Base-by-base conservation (phyloP, 2,113 vertebrate species). In the Cacatua alba region DNA sequence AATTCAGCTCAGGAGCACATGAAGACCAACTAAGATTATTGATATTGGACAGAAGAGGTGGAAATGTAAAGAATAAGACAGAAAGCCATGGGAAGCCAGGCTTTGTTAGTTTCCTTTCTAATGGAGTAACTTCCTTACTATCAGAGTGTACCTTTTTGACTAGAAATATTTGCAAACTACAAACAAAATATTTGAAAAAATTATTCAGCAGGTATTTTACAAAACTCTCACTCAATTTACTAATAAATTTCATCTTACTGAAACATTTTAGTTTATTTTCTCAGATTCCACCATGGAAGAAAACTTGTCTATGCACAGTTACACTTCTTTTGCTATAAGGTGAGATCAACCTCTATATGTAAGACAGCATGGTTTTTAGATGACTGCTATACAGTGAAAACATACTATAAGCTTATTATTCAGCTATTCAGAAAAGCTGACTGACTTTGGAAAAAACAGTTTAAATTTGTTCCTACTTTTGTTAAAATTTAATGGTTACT, bases 281-380 rank as follows among this genome's bases (percentile, higher is more conserved):
- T 71, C 18, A 7, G 23, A 35, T 87, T 75, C 25, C 79, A 13
- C 25, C 29, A 51, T 35, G 64, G 8, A 91, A 84, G 19, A 92
- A 89, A 91, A 59, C 6, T n/a, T 49, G 3, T 19, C 24, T 75
- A 6, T 70, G 7, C 8, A 48, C 17, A 76, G 28, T 21, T 18
- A 59, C 1, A 11, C 2, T 57, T 90, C 8, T 11, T 17, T 62
- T 41, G 17, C 31, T 64, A 13, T 46, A 17, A 93, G 15, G 25
- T n/a, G 15, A 69, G 14, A 67, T 18, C 37, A 67, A 65, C 5
- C 72, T 90, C 44, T 53, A 9, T 12, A 5, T 53, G 17, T 53
- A 74, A 15, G 6, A 82, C 0, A 2, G 20, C 0, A 0, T 51
- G 1, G 0, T 33, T 88, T 91, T 82, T n/a, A 48, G 69, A 8